Conservation (phyloP, 2,797 vertebrate species). For the Allobates femoralis region DNA sequence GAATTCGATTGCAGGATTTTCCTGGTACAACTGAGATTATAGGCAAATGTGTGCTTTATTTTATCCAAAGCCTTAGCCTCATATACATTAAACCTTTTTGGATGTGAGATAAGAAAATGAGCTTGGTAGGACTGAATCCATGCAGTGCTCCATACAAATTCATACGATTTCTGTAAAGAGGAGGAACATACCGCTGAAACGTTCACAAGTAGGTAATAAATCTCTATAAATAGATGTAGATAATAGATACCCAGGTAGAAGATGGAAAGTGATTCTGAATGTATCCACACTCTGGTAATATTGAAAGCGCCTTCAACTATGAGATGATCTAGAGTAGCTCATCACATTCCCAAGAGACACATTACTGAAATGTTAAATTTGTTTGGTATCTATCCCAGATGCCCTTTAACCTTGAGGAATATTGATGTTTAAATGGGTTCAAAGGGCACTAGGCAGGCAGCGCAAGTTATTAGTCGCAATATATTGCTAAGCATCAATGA, state of each 20-base stretch:
- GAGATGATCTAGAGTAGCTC: constrained; percentile 42
- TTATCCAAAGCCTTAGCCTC: no score
- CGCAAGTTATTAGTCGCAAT: constrained; percentile 52
- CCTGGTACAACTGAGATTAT: no score
- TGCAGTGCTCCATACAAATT: neutral
- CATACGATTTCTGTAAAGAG: neutral
- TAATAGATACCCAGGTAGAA: neutral
- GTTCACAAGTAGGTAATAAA: neutral
- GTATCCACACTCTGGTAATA: constrained; percentile 21
- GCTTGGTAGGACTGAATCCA: no score
- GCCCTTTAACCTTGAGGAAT: constrained; percentile 61
- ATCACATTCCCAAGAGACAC: constrained; percentile 35
- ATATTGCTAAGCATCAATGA: constrained; percentile 49
- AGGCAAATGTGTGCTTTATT: no score
- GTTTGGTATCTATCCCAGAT: constrained; percentile 59
- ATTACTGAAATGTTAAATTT: constrained; percentile 58
- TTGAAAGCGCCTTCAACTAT: constrained; percentile 38
- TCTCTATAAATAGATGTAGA: neutral
- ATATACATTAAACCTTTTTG: no score
- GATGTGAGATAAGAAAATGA: no score
- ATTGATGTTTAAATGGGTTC: constrained; percentile 64
- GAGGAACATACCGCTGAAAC: neutral
- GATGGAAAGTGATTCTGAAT: constrained; percentile 27
- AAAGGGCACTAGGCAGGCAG: constrained; percentile 52
- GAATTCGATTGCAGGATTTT: no score